Evolutionary conservation across 2,113 vertebrate genomes (phyloP).

Genomic region (Phoenicopterus ruber): DNA sequence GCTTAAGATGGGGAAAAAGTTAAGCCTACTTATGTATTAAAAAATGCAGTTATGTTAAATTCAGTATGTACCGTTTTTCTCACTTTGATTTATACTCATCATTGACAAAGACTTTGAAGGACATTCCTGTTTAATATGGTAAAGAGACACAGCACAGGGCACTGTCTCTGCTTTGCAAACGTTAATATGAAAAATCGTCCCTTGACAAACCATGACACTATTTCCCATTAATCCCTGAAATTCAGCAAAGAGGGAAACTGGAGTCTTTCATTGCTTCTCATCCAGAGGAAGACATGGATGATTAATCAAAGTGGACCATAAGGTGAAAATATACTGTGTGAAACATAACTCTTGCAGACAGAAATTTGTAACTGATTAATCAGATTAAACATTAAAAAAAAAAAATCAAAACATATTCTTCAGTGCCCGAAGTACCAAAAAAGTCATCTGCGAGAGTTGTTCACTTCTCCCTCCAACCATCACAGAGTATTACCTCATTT

Average conservation of each 20-base stretch:
- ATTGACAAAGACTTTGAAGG: slow-evolving; percentile 67
- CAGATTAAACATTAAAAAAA: slow-evolving; percentile 32
- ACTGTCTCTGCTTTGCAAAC: slow-evolving; percentile 63
- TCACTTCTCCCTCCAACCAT: not conserved
- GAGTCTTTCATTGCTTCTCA: slow-evolving; percentile 58
- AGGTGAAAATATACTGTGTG: slow-evolving; percentile 34
- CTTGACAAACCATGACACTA: slow-evolving; percentile 63
- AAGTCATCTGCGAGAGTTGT: not conserved
- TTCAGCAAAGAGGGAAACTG: slow-evolving; percentile 50
- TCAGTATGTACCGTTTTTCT: slow-evolving; percentile 60
- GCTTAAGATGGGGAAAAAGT: slow-evolving; percentile 68
- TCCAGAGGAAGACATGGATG: slow-evolving; percentile 46
- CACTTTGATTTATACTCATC: slow-evolving; percentile 71
- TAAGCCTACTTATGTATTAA: slow-evolving; percentile 77
- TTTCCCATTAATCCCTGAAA: slow-evolving; percentile 67
- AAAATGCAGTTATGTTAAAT: slow-evolving; percentile 76
- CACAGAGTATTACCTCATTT: slow-evolving; percentile 45
- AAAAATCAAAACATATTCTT: not conserved
- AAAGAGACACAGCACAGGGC: slow-evolving; percentile 61
- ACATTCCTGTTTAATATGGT: slow-evolving; percentile 64
- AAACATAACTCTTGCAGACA: slow-evolving; percentile 25
- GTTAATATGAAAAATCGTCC: slow-evolving; percentile 67
- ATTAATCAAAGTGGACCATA: slow-evolving; percentile 63
- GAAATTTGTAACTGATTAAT: slow-evolving; percentile 24
- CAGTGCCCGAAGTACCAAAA: slow-evolving; percentile 4